Conservation (phyloP, 1,140 invertebrate species). For the Thalassaphorura encarpata region DNA sequence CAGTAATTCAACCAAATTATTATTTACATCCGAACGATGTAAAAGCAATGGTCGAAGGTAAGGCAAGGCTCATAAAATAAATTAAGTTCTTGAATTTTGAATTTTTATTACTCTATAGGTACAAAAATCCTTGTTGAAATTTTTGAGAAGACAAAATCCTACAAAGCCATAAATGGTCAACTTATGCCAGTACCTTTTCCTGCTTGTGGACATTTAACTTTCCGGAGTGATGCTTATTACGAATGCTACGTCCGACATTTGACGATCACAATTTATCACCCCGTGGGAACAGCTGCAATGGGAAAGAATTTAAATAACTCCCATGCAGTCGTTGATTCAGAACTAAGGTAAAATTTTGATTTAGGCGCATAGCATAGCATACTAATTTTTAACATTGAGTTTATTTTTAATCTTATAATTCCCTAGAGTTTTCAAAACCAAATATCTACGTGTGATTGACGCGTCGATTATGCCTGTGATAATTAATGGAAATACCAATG, state of each 20-base stretch:
- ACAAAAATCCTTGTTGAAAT: neutral
- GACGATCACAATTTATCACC: too few relatives aligned
- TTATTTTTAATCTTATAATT: too few relatives aligned
- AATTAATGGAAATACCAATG: too few relatives aligned
- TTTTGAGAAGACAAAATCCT: neutral
- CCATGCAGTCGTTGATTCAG: conserved; percentile 35
- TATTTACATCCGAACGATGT: conserved; percentile 20
- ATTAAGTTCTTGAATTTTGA: conserved; percentile 40
- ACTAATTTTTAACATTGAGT: too few relatives aligned
- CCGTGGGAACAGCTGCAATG: conserved; percentile 81
- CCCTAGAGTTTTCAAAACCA: conserved; percentile 34
- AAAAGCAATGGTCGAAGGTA: conserved; percentile 1
- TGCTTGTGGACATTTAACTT: neutral
- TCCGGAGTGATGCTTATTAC: neutral
- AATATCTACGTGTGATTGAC: conserved; percentile 36
- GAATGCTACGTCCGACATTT: neutral
- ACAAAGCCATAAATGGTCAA: neutral
- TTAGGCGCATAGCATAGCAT: too few relatives aligned
- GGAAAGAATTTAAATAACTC: conserved; percentile 50
- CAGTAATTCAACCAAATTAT: conserved; percentile 25
- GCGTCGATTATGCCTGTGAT: too few relatives aligned
- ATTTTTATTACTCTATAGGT: neutral
- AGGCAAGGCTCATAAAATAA: conserved; percentile 39
- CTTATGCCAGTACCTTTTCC: neutral
- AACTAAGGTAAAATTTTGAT: conserved; percentile 34